These are phyloP conservation scores for Baronia brevicornis DNA, from an alignment of 2,888 invertebrate species.

Conservation along the genomic window DNA sequence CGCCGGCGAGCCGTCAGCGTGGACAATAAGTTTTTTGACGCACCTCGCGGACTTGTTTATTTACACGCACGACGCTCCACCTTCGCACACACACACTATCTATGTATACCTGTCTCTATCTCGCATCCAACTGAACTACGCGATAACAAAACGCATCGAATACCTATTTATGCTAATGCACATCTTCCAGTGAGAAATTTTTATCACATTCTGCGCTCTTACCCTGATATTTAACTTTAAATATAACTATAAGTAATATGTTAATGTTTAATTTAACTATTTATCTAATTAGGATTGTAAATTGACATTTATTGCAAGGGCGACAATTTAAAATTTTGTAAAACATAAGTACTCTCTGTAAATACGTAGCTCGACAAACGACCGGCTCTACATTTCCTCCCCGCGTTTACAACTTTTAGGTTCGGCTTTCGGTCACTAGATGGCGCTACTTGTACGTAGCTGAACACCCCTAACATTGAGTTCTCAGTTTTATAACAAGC, in stretches of 20 bases:
- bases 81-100: conserved; percentile 49
- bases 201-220: conserved; percentile 6
- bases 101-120: conserved; percentile 65
- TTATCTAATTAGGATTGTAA: too few relatives aligned
- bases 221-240: conserved; percentile 5
- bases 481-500: too few relatives aligned
- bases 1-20: conserved; percentile 1
- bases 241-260: not conserved
- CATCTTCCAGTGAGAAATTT: not conserved
- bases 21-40: not conserved
- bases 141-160: conserved; percentile 1
- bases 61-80: conserved; percentile 52
- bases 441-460: conserved; percentile 53
- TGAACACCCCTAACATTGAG: too few relatives aligned
- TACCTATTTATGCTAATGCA: conserved; percentile 2
- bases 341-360: too few relatives aligned
- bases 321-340: too few relatives aligned
- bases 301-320: too few relatives aligned
- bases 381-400: too few relatives aligned
- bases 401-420: conserved; percentile 25
- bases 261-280: conserved; percentile 16
- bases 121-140: conserved; percentile 23
- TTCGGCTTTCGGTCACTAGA: conserved; percentile 51
- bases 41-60: conserved; percentile 35
- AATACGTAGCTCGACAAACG: too few relatives aligned